Percentiles rank a stretch among this genome's conserved stretches.
phyloP scores from a whole-genome alignment of 2,113 vertebrate species.

The Tonatia bakeri region DNA sequence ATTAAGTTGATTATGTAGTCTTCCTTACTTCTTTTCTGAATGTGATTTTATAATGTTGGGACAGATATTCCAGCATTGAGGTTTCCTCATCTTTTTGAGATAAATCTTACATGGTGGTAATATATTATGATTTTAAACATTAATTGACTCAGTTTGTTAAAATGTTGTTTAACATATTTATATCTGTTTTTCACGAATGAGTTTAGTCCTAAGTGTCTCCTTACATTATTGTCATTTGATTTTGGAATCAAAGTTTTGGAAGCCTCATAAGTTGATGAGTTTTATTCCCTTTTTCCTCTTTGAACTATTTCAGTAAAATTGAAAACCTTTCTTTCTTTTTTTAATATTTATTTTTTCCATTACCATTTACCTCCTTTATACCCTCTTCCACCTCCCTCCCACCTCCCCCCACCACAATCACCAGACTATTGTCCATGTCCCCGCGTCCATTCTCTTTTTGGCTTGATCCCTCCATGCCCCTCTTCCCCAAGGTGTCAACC shows the following conservation, averaged over 20 bases:
- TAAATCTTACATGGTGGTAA: neutral
- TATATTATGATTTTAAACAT: slow-evolving; percentile 31
- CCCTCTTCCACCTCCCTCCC: too few relatives aligned
- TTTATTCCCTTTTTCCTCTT: neutral
- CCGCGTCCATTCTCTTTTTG: too few relatives aligned
- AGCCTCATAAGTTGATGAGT: neutral
- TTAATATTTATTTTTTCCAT: too few relatives aligned
- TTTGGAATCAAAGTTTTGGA: slow-evolving; percentile 16
- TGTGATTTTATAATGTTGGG: neutral
- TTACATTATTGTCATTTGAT: neutral
- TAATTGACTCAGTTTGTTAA: slow-evolving; percentile 1
- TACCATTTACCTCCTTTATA: too few relatives aligned
- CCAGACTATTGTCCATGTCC: too few relatives aligned
- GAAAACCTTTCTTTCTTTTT: neutral
- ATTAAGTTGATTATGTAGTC: neutral
- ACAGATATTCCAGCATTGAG: neutral
- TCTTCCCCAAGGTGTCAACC: too few relatives aligned
- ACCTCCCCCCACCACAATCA: too few relatives aligned
- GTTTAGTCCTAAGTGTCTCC: neutral
- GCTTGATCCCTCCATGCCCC: too few relatives aligned
- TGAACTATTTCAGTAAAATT: neutral
- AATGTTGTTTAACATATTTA: neutral
- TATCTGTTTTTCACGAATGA: slow-evolving; percentile 31
- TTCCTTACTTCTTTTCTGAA: neutral
- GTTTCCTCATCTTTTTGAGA: neutral